These are phyloP conservation scores for Diorhabda sublineata DNA, from an alignment of 1,140 invertebrate genomes.

Conservation along the genomic window DNA sequence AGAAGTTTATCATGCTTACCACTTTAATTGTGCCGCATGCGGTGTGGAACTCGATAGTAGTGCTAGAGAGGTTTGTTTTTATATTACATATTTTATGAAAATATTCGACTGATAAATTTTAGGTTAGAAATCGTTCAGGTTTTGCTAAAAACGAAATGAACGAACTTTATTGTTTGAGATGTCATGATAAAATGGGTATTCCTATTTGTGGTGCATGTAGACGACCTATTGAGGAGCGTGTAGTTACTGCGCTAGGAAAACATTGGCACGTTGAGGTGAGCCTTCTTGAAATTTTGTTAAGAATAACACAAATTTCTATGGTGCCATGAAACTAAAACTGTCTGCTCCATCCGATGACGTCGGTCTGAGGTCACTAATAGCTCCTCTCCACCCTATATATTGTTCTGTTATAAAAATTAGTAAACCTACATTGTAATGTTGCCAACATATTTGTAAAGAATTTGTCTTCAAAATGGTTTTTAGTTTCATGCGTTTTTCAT, in stretches of 20 bases:
- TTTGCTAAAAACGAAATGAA: slow-evolving; percentile 91
- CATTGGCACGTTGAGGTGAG: slow-evolving; percentile 96
- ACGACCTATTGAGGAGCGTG: slow-evolving; percentile 92
- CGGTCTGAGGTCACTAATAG: no score
- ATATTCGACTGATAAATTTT: not conserved
- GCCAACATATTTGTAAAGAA: no score
- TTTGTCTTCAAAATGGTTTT: no score
- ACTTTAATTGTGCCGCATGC: slow-evolving; percentile 95
- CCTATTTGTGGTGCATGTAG: slow-evolving; percentile 97
- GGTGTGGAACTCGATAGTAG: slow-evolving; percentile 83
- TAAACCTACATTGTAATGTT: no score
- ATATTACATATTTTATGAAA: not conserved
- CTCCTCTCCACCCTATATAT: no score
- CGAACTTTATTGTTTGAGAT: slow-evolving; percentile 94
- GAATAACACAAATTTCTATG: not conserved
- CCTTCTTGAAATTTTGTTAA: not conserved
- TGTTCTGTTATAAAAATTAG: no score
- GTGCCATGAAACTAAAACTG: no score
- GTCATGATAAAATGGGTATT: slow-evolving; percentile 99
- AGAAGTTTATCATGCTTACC: slow-evolving; percentile 98
- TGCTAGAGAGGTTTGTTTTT: slow-evolving; percentile 75
- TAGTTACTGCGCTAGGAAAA: slow-evolving; percentile 96
- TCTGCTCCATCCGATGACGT: no score
- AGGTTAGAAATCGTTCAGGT: slow-evolving; percentile 72
- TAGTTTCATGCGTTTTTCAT: no score